A percentile compares a stretch with the other conserved stretches of the same genome.
Evolutionary conservation across 92 coral and sea anemone species (phyloP).

Genomic region (Palythoa grandiflora): DNA sequence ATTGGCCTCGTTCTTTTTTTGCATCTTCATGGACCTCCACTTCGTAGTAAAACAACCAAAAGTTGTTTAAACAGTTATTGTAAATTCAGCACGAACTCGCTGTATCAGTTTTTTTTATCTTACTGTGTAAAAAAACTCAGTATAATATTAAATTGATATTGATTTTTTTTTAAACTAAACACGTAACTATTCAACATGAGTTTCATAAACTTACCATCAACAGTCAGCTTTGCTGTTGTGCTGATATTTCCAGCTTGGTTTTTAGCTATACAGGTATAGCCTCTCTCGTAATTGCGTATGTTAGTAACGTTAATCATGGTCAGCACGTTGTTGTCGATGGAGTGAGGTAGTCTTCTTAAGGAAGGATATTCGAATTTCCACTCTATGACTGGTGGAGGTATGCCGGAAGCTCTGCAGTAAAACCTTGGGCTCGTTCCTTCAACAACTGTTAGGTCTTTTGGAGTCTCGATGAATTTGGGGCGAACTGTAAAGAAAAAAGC

Average conservation of each 20-base stretch:
- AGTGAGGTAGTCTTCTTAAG: neutral
- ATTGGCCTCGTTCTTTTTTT: too few species aligned
- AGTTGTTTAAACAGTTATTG: too few species aligned
- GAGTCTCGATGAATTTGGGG: conserved; percentile 2
- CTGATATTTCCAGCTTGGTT: conserved; percentile 6
- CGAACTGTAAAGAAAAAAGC: neutral
- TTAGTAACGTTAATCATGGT: conserved; percentile 8
- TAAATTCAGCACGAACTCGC: too few species aligned
- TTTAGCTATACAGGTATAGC: conserved; percentile 18
- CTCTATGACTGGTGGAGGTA: conserved; percentile 6
- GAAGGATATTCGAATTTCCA: neutral
- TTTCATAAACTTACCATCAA: too few species aligned
- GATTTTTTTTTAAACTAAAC: too few species aligned
- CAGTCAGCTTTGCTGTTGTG: conserved; percentile 7
- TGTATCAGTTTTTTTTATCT: too few species aligned
- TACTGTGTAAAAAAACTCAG: too few species aligned
- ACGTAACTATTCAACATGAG: too few species aligned
- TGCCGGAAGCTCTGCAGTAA: conserved; percentile 8
- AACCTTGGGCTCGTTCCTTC: conserved; percentile 16
- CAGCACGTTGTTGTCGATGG: conserved; percentile 16
- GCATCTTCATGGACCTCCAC: too few species aligned
- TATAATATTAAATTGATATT: too few species aligned
- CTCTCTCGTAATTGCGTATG: neutral
- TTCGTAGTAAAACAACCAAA: too few species aligned
- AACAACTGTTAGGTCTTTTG: conserved; percentile 9